Evolutionary conservation across 2,888 invertebrate species (phyloP).

Genomic region (Nomada hirtipes): DNA sequence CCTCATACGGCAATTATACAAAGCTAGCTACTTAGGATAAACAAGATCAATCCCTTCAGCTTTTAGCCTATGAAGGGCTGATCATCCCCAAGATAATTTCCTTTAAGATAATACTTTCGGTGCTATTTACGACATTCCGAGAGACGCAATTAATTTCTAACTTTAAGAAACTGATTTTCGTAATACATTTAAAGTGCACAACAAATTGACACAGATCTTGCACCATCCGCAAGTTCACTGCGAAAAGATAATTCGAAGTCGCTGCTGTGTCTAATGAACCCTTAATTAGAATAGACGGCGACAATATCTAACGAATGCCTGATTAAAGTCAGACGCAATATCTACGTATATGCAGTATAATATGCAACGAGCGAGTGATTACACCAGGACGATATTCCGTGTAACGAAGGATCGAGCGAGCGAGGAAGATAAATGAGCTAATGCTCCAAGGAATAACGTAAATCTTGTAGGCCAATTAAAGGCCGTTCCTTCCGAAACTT

Average conservation of each 20-base stretch:
- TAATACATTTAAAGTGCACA: slow-evolving; percentile 2
- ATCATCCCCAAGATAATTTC: slow-evolving; percentile 22
- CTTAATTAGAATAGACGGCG: slow-evolving; percentile 44
- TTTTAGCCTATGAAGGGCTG: neutral
- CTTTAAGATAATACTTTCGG: too few species aligned
- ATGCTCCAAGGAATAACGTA: neutral
- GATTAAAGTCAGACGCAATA: slow-evolving; percentile 43
- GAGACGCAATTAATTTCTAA: neutral
- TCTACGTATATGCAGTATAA: slow-evolving; percentile 34
- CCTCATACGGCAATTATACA: too few species aligned
- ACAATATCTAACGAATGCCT: slow-evolving; percentile 40
- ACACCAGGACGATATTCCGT: neutral
- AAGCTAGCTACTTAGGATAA: too few species aligned
- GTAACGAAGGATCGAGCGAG: neutral
- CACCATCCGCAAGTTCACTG: slow-evolving; percentile 1
- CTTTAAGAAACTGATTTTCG: neutral
- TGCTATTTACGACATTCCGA: neutral
- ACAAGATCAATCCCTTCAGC: neutral
- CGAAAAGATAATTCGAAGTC: slow-evolving; percentile 31
- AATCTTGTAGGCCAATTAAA: neutral
- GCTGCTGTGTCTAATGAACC: slow-evolving; percentile 35
- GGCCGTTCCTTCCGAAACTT: neutral
- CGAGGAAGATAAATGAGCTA: neutral
- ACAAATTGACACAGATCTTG: slow-evolving; percentile 5
- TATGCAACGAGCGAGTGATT: slow-evolving; percentile 16